A percentile compares a stretch with the other conserved stretches of the same genome.
Conservation (phyloP, 2,113 vertebrate species). For the Lutjanus erythropterus region DNA sequence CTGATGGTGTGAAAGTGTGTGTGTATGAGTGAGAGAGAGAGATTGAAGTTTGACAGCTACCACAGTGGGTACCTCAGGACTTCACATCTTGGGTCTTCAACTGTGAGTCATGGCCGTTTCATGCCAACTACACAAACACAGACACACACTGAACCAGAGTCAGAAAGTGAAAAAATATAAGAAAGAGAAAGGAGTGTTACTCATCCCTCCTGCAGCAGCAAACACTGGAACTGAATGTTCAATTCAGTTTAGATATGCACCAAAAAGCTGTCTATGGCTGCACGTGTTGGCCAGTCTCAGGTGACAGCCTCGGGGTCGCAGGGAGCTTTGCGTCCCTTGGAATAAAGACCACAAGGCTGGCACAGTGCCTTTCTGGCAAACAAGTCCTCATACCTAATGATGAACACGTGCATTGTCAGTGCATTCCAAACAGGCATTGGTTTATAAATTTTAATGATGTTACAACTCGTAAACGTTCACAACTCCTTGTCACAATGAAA, state of each 20-base stretch:
- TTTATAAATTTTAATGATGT: neutral
- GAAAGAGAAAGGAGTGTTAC: slow-evolving; percentile 1
- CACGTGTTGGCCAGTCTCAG: neutral
- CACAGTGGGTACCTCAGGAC: slow-evolving; percentile 52
- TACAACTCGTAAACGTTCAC: neutral
- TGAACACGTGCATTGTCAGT: neutral
- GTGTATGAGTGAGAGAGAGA: slow-evolving; percentile 34
- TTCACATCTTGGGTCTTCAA: slow-evolving; percentile 56
- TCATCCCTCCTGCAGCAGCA: slow-evolving; percentile 21
- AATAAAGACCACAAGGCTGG: neutral
- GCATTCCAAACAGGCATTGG: neutral
- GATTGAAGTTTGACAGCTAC: slow-evolving; percentile 63
- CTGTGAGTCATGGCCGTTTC: slow-evolving; percentile 53
- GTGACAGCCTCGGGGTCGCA: neutral
- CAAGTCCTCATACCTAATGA: neutral
- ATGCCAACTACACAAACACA: slow-evolving; percentile 53
- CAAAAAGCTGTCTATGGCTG: neutral
- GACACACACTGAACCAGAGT: slow-evolving; percentile 32
- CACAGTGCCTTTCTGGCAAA: neutral
- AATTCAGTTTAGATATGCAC: slow-evolving; percentile 19
- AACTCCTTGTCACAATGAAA: too few relatives aligned
- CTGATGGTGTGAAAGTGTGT: slow-evolving; percentile 38
- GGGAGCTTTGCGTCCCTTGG: neutral
- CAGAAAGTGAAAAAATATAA: slow-evolving; percentile 25
- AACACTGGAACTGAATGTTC: slow-evolving; percentile 31